Conservation (phyloP, 2,888 invertebrate genomes). For the Mimas tiliae region DNA sequence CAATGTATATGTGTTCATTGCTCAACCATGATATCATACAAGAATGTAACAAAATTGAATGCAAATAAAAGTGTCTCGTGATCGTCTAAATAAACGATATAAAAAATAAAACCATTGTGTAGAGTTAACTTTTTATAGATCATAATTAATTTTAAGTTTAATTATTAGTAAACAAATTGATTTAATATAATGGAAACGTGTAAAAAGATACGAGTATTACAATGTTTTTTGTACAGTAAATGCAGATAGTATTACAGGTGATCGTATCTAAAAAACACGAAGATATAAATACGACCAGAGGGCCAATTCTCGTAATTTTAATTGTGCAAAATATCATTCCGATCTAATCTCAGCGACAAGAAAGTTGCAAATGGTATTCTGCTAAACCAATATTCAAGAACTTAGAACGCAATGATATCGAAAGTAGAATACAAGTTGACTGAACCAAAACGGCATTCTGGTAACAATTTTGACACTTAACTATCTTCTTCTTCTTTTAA, state of each 20-base stretch:
- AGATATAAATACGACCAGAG: not conserved
- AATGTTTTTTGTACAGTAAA: not conserved
- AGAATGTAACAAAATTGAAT: not conserved
- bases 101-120: too few species aligned
- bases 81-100: not conserved
- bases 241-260: not conserved
- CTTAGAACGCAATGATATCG: too few species aligned
- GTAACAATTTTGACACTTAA: too few species aligned
- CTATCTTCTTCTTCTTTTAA: too few species aligned
- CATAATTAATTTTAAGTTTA: too few species aligned
- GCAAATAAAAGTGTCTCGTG: not conserved
- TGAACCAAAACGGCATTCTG: too few species aligned
- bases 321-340: too few species aligned
- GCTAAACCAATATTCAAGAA: too few species aligned
- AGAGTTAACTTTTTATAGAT: not conserved
- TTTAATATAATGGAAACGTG: not conserved
- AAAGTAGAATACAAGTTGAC: too few species aligned
- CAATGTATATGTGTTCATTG: not conserved
- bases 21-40: not conserved
- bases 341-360: too few species aligned
- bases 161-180: not conserved
- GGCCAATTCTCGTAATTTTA: too few species aligned
- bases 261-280: constrained; percentile 3
- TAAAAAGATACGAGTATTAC: not conserved
- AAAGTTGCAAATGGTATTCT: too few species aligned